Evolutionary conservation across 2,888 invertebrate genomes (phyloP).

Genomic region (Apodemia zela): DNA sequence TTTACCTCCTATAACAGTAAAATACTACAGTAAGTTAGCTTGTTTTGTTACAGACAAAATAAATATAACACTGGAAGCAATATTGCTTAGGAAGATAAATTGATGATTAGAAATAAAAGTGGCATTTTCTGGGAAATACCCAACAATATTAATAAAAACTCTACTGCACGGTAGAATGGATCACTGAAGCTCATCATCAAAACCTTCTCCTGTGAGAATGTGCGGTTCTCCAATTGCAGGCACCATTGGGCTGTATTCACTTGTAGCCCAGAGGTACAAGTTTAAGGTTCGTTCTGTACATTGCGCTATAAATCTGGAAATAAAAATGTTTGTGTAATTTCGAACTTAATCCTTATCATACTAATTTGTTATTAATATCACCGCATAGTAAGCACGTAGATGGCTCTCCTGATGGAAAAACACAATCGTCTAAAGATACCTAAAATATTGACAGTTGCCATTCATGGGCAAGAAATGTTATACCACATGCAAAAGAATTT

Average conservation of each 20-base stretch:
- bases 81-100: background rate
- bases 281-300: conserved; percentile 94
- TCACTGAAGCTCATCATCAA: conserved; percentile 49
- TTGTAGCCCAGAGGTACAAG: conserved; percentile 91
- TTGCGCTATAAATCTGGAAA: conserved; percentile 92
- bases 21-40: no score
- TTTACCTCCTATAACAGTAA: no score
- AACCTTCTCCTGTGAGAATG: conserved; percentile 59
- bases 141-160: background rate
- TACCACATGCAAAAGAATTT: no score
- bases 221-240: conserved; percentile 81
- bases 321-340: background rate
- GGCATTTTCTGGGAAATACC: background rate
- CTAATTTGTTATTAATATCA: no score
- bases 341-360: background rate
- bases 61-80: no score
- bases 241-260: conserved; percentile 85
- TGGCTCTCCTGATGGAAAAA: no score
- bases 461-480: no score
- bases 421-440: no score
- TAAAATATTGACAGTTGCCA: no score
- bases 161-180: conserved; percentile 20
- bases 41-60: no score
- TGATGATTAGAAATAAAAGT: background rate
- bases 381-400: no score